phyloP scores from a whole-genome alignment of 1,140 invertebrate species.

The Periplaneta americana region DNA sequence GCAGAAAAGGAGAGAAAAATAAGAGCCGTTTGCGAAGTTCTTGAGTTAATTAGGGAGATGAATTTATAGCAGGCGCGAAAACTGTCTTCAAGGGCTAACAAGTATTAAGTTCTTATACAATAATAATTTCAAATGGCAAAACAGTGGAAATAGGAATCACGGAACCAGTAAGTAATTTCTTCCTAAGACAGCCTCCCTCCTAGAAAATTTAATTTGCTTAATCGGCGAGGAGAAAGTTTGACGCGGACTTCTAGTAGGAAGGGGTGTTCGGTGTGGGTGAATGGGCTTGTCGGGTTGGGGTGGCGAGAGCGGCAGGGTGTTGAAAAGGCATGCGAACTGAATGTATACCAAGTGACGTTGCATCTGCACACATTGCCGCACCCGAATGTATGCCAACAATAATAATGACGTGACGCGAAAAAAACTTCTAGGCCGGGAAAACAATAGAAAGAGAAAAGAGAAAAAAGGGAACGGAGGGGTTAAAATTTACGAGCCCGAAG shows the following conservation, averaged over 20 bases:
- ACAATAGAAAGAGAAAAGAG: background rate
- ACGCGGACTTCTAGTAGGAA: background rate
- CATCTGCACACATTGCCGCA: background rate
- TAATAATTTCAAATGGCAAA: background rate
- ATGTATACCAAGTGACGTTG: background rate
- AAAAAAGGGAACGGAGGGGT: background rate
- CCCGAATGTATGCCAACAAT: background rate
- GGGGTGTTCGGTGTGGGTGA: background rate
- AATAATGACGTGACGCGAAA: background rate
- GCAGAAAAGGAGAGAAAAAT: background rate
- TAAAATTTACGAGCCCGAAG: background rate
- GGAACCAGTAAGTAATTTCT: background rate
- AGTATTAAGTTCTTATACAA: background rate
- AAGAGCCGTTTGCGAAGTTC: background rate
- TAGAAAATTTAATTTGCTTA: background rate
- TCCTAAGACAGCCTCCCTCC: background rate
- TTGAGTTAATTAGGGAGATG: background rate
- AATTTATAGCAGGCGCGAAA: background rate
- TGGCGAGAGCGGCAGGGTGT: background rate
- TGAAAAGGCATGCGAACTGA: background rate
- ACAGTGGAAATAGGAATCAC: background rate
- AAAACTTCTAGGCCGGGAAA: background rate
- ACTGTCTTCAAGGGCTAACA: background rate
- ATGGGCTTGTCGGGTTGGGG: background rate
- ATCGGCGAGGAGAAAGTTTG: background rate